Conservation (phyloP, 2,797 vertebrate genomes). For the Schizopygopsis malacanthus region DNA sequence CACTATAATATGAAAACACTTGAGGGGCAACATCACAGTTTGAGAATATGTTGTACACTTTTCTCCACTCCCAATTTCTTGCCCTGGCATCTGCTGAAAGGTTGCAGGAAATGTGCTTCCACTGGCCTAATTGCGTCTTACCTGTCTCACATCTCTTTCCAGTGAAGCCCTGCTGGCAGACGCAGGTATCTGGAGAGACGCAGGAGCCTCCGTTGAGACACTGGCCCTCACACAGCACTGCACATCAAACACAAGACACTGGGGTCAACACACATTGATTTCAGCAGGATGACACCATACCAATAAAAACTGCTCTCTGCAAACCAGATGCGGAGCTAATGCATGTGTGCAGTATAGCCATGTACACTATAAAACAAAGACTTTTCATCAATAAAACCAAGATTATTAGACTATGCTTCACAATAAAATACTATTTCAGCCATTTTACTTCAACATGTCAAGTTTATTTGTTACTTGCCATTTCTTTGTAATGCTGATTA, state of each 20-base stretch:
- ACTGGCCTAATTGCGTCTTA: constrained; percentile 65
- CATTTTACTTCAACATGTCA: not conserved
- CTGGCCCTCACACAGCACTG: constrained; percentile 85
- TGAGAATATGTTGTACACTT: constrained; percentile 18
- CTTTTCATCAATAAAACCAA: not conserved
- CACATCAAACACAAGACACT: constrained; percentile 53
- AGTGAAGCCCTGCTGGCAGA: constrained; percentile 88
- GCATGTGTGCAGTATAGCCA: not conserved
- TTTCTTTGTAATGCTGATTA: not conserved
- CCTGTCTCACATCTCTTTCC: constrained; percentile 88
- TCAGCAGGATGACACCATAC: not conserved
- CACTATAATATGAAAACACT: constrained; percentile 10
- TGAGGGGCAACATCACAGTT: not conserved
- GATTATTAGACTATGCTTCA: not conserved
- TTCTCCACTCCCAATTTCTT: not conserved
- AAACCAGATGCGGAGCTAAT: not conserved
- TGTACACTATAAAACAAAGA: not conserved
- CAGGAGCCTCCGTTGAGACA: constrained; percentile 88
- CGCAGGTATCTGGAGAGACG: constrained; percentile 84
- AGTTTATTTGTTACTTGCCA: not conserved
- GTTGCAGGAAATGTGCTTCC: not conserved
- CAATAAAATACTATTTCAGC: not conserved
- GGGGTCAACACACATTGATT: constrained; percentile 5
- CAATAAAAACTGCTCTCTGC: not conserved
- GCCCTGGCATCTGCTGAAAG: constrained; percentile 1